Conservation (phyloP, 2,113 vertebrate genomes). For the Dunckerocampus dactyliophorus region DNA sequence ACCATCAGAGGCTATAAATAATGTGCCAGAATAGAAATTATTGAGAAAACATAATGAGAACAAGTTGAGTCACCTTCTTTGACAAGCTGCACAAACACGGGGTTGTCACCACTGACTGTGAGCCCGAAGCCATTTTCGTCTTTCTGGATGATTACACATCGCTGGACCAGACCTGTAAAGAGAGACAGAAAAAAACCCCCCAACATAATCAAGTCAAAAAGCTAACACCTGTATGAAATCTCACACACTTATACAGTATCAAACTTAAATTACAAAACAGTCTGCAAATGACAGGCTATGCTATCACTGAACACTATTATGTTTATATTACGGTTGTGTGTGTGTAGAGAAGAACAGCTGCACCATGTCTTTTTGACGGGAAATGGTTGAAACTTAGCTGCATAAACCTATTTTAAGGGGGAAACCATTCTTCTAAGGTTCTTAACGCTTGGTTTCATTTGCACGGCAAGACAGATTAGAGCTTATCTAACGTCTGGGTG, state of each 20-base stretch:
- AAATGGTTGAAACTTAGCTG: neutral
- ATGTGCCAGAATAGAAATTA: constrained; percentile 1
- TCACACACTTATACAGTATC: neutral
- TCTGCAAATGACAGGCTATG: neutral
- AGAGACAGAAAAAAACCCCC: constrained; percentile 25
- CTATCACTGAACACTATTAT: neutral
- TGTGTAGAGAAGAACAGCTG: neutral
- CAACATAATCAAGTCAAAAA: constrained; percentile 12
- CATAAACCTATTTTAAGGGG: neutral
- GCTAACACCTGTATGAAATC: neutral
- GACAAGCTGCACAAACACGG: constrained; percentile 98
- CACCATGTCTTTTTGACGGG: neutral
- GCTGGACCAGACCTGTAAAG: constrained; percentile 90
- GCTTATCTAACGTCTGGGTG: constrained; percentile 26
- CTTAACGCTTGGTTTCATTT: constrained; percentile 16
- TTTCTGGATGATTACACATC: constrained; percentile 97
- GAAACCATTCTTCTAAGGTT: constrained; percentile 43
- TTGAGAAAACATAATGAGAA: constrained; percentile 8
- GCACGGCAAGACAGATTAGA: constrained; percentile 12
- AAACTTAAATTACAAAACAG: neutral
- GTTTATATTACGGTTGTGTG: neutral
- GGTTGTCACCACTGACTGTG: constrained; percentile 98
- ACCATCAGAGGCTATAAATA: constrained; percentile 4
- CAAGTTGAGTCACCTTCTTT: constrained; percentile 84
- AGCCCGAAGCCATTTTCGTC: constrained; percentile 98